Evolutionary conservation across 2,113 vertebrate species (phyloP), one percentile per base, ranked within the genome.

Genomic region (Scartelaos histophorus): DNA sequence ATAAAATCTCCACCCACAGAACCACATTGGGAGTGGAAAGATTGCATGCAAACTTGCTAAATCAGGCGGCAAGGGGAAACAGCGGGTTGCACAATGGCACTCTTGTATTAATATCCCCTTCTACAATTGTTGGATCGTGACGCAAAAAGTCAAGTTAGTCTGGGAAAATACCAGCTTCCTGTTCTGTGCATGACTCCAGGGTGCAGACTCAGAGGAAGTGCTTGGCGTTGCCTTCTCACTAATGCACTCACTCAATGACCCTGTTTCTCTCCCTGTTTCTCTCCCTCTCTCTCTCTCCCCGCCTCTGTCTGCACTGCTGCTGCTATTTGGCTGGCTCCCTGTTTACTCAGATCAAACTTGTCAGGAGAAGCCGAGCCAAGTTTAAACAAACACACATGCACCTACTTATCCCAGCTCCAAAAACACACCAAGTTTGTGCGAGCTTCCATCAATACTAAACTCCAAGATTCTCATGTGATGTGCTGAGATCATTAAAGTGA

Each of bases 141-240:
- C 85, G 54, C 13, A 58, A 82, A 74, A 85, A 80, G 72, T 78
- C 61, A 70, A 80, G 69, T 70, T 82, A 86, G 87, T 90, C 90
- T 91, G 91, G 86, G 90, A 92, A 90, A 92, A 90, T 87, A 89
- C 85, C 85, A 85, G 84, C 85, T 88, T 91, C 90, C 85, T 90
- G 87, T 65, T 75, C 85, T 87, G 84, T 61, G 71, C 74, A 58
- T 71, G 84, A 78, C 72, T 81, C 82, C 62, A 83, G 80, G 58
- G 74, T 89, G 82, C 73, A 69, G 71, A 22, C 61, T 66, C 13
- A 13, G 68, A 74, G 5, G 75, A 73, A 78, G 78, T 75, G 60
- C 74, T 73, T 70, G 77, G 29, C 35, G 80, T 47, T 75, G 76
- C 71, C 70, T 75, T 43, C 74, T 66, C 81, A 62, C 45, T 49